Base-by-base conservation (phyloP, 2,113 vertebrate genomes). In the Copsychus sechellarum region DNA sequence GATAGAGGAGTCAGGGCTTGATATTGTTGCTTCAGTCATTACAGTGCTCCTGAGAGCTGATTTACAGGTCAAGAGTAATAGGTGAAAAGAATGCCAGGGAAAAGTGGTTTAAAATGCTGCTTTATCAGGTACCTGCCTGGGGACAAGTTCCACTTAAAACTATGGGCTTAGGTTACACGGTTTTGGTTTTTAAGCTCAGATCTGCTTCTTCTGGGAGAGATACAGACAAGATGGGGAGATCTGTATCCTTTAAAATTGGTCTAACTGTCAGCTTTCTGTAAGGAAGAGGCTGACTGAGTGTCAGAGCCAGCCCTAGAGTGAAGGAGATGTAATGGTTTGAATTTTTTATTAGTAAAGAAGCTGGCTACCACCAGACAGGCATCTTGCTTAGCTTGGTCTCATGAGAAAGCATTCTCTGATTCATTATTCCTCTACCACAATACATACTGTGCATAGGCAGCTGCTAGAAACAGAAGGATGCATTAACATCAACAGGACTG, bases 271-370 rank as follows among this genome's bases (percentile, higher is more conserved):
- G 31, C 38, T 74, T 82, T 71, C 67, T 64, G 26, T 66, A 88
- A 81, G 69, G 33, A 81, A 85, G 45, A 76, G 54, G 29, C 12
- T 90, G 81, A 91, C 33, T 74, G 61, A 82, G 60, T 53, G 56
- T 50, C 66, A 38, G 51, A 94, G 43, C 9, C 50, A 54, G 51
- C 53, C 67, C 58, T 67, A 62, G 64, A 92, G 84, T 42, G 56
- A 83, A 79, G 43, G 31, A 81, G 42, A 76, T 57, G 48, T 22
- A 94, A 91, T 40, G 21, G 47, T 88, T 76, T 91, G 81, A 94
- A 86, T 90, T 85, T 92, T 95, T 90, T 82, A 91, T 90, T 81
- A 90, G 50, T 88, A 45, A 88, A 92, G 74, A 62, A 67, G 47
- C 28, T 86, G 67, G 38, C 51, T 92, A 57, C 47, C 77, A 86